Evolutionary conservation across 1,140 invertebrate genomes (phyloP), one percentile per base, ranked within the genome.

Genomic region (Heliothis subflexa): DNA sequence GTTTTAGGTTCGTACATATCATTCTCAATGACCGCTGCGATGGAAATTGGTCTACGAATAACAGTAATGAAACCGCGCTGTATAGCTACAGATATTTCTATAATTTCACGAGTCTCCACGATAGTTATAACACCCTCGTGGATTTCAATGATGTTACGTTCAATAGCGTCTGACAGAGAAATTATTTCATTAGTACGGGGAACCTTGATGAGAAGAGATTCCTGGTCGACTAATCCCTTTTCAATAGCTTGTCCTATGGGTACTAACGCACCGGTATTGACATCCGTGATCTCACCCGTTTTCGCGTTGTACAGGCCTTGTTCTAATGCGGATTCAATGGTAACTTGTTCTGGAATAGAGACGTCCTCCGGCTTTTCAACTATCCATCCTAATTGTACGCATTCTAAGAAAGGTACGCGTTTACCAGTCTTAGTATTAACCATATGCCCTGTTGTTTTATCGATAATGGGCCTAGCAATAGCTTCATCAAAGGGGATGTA

Each of bases 351-450:
- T 68, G 87, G 78, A 76, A 94, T 82, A 10, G 82, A 85, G n/a
- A 93, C 89, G 84, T 95, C 93, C 88, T 96, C 89, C 70, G 96
- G 95, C 89, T 94, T 93, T 87, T 96, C 95, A 52, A 96, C 96
- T 79, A 97, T 97, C 96, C 96, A 96, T 52, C 96, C 95, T 55
- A 96, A 91, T 85, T 97, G 96, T 50, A 98, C 95, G 79, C 98
- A 98, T 88, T 98, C 97, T 92, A 98, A 97, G 92, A 99, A 98
- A 5, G 97, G 96, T 54, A 98, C 96, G 68, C 96, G 96, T 88
- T 97, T 96, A 10, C 98, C 97, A 25, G 96, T 97, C 90, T 97
- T 97, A 11, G 97, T 96, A 95, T 99, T 97, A 4, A 98, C 96
- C 96, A 98, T 97, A 83, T 97, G 96, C 10, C 98, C 98, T 0